These are phyloP conservation scores for Cardiocondyla obscurior DNA, from an alignment of 1,140 invertebrate genomes.

Conservation along the genomic window DNA sequence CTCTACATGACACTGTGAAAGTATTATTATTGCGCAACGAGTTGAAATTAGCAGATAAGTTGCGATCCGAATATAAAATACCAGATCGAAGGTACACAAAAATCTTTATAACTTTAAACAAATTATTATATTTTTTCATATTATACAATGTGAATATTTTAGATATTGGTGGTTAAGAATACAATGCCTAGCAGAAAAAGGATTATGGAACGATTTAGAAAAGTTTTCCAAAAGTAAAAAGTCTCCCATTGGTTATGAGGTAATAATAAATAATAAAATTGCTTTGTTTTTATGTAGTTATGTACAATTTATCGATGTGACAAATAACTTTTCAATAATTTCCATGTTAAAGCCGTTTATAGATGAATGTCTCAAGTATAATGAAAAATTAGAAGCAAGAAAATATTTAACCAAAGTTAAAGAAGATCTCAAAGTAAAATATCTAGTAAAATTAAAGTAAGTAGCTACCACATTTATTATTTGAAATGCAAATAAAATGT, in stretches of 20 bases:
- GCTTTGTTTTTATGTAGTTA: slow-evolving; percentile 16
- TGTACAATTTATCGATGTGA: slow-evolving; percentile 82
- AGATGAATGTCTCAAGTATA: slow-evolving; percentile 92
- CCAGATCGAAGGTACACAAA: slow-evolving; percentile 91
- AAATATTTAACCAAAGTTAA: slow-evolving; percentile 93
- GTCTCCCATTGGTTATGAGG: slow-evolving; percentile 96
- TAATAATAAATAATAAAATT: slow-evolving; percentile 71
- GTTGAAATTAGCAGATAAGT: slow-evolving; percentile 93
- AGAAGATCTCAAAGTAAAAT: slow-evolving; percentile 95
- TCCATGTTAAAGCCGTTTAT: slow-evolving; percentile 91
- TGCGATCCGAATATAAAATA: slow-evolving; percentile 95
- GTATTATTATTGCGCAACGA: slow-evolving; percentile 90
- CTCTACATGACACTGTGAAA: slow-evolving; percentile 94
- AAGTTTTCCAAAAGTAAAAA: slow-evolving; percentile 96
- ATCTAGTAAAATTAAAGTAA: slow-evolving; percentile 94
- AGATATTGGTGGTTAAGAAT: slow-evolving; percentile 96
- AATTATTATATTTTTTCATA: slow-evolving; percentile 31
- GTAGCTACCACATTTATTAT: slow-evolving; percentile 72
- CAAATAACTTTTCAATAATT: slow-evolving; percentile 35
- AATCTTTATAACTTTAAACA: slow-evolving; percentile 8
- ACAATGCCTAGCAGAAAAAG: slow-evolving; percentile 88
- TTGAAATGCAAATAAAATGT: background rate
- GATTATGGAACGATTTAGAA: slow-evolving; percentile 94
- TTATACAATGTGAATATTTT: background rate
- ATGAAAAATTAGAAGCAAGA: slow-evolving; percentile 90